Base-by-base conservation (phyloP, 2,797 vertebrate species). In the Amniataba percoides region DNA sequence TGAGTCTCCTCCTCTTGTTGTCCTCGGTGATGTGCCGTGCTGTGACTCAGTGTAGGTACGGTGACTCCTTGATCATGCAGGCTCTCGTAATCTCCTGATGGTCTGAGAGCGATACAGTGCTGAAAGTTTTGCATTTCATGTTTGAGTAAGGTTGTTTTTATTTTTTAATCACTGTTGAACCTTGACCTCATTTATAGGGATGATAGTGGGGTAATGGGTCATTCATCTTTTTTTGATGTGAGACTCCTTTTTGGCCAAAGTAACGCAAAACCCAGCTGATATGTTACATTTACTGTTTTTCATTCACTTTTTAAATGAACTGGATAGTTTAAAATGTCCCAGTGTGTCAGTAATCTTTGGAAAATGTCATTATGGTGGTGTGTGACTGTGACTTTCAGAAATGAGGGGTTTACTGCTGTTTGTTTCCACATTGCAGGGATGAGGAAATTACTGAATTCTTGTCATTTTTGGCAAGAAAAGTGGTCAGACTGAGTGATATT, bases 21-120 rank as follows among this genome's bases (percentile, higher is more conserved):
- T 14, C 9, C 52, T 56, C 67, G 11, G 12, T 23, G 51, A 68
- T 46, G 71, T 46, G 34, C 31, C 46, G 52, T 62, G 46, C 10
- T 66, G 68, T 84, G 82, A 84, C 71, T 80, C 74, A 56, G 34
- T 13, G 10, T 5, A 25, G n/a, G 36, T 10, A 18, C 4, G 23
- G 31, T 40, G 14, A 64, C 62, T 58, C 53, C 53, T 65, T 68
- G 18, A 36, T 69, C 12, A 34, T 16, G n/a, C 16, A 53, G 42
- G 19, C 31, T 36, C 34, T 53, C 7, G 8, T 31, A 34, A 1
- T 58, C 0, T 43, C 9, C 16, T 49, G 27, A 31, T 31, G 5
- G 9, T 5, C 5, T 8, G 53, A 0, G 4, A n/a, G 14, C 40
- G 19, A 34, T n/a, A 49, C 11, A 53, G 27, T 31, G 27, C n/a